Base-by-base conservation (phyloP, 1,140 invertebrate genomes). In the Chironomus tepperi region DNA sequence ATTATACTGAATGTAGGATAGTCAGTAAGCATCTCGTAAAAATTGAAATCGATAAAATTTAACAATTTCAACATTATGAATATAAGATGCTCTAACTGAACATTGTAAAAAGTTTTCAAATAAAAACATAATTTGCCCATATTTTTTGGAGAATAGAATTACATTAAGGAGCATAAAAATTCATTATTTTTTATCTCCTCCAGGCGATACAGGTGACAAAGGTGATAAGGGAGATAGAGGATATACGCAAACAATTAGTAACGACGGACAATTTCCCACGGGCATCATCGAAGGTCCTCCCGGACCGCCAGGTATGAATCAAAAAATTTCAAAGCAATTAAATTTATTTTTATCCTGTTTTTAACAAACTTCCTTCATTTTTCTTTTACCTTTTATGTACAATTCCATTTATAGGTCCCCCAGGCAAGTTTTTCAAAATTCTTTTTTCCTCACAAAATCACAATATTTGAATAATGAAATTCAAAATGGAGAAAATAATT, bases 241-340 rank as follows among this genome's bases (percentile, higher is more conserved):
- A 73, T 85, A 94, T 77, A 96, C 93, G 76, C 95, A 93, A 77
- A 95, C 93, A 73, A 83, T 96, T 80, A 93, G 92, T 79, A 94
- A 93, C 75, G 93, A 96, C 83, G 47, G 47, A n/a, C 90, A 93
- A 77, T 93, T 96, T 83, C 91, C 94, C 74, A 92, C 93, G 72
- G 94, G 94, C 78, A 93, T 95, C 79, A 94, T 98, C 80, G 94
- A 97, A 86, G 95, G 95, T 77, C 93, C 94, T 15, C 93, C 95
- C 57, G 95, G 21, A 93, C 95, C 57, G 95, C 8, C 21, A 42
- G 24, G 72, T 42, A 7, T n/a, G 3, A 42, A 15, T 15, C 42
- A 18, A 19, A 21, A 7, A 21, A 10, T 73, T 73, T 73, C 12
- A 42, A 42, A 34, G 10, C 7, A 42, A 12, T 73, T 73, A n/a